Percentiles rank a stretch among this genome's conserved stretches.
Evolutionary conservation across 30 jellyfish, hydroid and myxozoan species (phyloP).

Genomic region (Sanderia malayensis): DNA sequence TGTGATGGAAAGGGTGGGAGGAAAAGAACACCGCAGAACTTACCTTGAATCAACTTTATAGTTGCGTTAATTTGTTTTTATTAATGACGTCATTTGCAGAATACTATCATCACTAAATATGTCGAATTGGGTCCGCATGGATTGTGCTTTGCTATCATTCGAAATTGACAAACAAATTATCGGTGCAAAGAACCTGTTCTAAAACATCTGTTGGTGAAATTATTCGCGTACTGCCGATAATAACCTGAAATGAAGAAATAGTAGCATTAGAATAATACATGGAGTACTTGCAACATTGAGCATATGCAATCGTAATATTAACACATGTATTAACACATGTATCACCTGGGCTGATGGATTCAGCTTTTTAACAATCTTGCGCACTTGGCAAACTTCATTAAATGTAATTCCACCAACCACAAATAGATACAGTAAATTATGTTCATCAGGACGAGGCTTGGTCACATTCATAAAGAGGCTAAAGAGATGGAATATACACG

Average conservation of each 20-base stretch:
- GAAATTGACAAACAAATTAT: slow-evolving; percentile 69
- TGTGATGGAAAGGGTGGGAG: slow-evolving; percentile 7
- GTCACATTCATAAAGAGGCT: slow-evolving; percentile 91
- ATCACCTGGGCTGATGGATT: slow-evolving; percentile 72
- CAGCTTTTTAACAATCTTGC: slow-evolving; percentile 43
- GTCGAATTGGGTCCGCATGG: too few species aligned
- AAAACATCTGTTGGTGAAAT: slow-evolving; percentile 73
- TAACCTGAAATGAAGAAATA: slow-evolving; percentile 44
- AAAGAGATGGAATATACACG: too few species aligned
- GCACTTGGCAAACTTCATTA: slow-evolving; percentile 64
- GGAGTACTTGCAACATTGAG: too few species aligned
- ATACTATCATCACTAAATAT: too few species aligned
- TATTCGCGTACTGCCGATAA: slow-evolving; percentile 77
- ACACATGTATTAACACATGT: too few species aligned
- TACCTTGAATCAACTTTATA: slow-evolving; percentile 50
- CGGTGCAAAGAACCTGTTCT: slow-evolving; percentile 88
- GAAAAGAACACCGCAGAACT: slow-evolving; percentile 39
- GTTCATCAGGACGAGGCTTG: slow-evolving; percentile 96
- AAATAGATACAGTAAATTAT: slow-evolving; percentile 46
- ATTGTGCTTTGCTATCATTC: slow-evolving; percentile 45
- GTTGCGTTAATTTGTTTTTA: too few species aligned
- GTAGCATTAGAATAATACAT: too few species aligned
- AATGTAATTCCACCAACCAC: slow-evolving; percentile 91
- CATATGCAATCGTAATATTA: too few species aligned
- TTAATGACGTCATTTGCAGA: too few species aligned